Conservation (phyloP, 2,113 vertebrate species). For the Narcine bancroftii region DNA sequence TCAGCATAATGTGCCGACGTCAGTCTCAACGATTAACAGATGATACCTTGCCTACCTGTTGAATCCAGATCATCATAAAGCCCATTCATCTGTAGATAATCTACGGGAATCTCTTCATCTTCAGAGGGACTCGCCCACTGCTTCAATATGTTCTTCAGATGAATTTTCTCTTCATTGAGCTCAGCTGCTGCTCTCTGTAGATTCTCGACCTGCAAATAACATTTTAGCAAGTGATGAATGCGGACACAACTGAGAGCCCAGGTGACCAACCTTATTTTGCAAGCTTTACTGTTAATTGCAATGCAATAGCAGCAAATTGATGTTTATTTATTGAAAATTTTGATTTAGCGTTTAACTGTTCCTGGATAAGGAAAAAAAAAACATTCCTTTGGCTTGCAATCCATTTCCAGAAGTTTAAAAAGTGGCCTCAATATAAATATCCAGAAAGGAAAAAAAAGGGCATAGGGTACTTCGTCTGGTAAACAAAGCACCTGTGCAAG, state of each 20-base stretch:
- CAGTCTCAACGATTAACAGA: too few species aligned
- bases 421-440: not conserved
- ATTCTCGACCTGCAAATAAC: slow-evolving; percentile 50
- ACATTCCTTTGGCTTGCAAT: too few species aligned
- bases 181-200: slow-evolving; percentile 48
- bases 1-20: not conserved
- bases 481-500: too few species aligned
- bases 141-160: slow-evolving; percentile 53
- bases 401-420: not conserved
- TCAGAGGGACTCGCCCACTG: slow-evolving; percentile 51
- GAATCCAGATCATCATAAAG: not conserved
- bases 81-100: not conserved
- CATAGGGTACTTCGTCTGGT: not conserved
- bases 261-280: not conserved
- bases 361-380: not conserved
- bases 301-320: not conserved
- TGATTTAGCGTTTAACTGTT: not conserved
- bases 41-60: not conserved
- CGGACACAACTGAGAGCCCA: not conserved
- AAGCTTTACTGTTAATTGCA: not conserved
- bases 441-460: not conserved
- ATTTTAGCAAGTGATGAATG: not conserved
- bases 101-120: not conserved
- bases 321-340: not conserved
- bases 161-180: slow-evolving; percentile 49